Percentiles rank a stretch among this genome's conserved stretches.
phyloP scores from a whole-genome alignment of 2,797 vertebrate species.

The Chaunax sp. region DNA sequence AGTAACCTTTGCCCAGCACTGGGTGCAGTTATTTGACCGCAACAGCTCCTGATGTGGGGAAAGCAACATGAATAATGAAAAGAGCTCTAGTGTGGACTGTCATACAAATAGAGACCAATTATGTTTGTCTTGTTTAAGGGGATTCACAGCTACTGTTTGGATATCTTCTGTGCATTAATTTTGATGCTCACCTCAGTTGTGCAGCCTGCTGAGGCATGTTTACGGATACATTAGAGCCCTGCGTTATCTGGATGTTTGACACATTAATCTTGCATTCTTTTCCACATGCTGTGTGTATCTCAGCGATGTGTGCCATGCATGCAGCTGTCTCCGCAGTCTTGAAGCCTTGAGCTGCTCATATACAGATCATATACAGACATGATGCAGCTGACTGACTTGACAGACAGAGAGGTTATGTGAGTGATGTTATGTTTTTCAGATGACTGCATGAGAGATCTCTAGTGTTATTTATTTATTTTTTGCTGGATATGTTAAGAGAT shows the following conservation, averaged over 20 bases:
- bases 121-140: conserved; percentile 1
- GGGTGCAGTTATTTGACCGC: conserved; percentile 61
- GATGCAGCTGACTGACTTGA: conserved; percentile 19
- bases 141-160: conserved; percentile 24
- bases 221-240: conserved; percentile 35
- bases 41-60: conserved; percentile 21
- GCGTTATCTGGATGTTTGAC: conserved; percentile 44
- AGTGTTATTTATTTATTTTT: not conserved
- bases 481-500: too few relatives aligned
- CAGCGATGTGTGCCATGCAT: conserved; percentile 42
- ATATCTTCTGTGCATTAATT: conserved; percentile 22
- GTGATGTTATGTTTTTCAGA: conserved; percentile 1
- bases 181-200: conserved; percentile 32
- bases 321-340: conserved; percentile 29
- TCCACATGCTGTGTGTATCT: conserved; percentile 42
- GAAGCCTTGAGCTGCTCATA: conserved; percentile 39
- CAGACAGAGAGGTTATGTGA: conserved; percentile 14
- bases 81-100: conserved; percentile 22
- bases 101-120: conserved; percentile 30
- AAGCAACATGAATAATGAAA: conserved; percentile 20
- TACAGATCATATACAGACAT: conserved; percentile 34
- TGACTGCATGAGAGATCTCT: not conserved
- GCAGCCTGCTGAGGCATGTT: conserved; percentile 17
- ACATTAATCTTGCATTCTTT: conserved; percentile 57
- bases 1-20: conserved; percentile 48